Base-by-base conservation (phyloP, 2,888 invertebrate species). In the Mantis religiosa region DNA sequence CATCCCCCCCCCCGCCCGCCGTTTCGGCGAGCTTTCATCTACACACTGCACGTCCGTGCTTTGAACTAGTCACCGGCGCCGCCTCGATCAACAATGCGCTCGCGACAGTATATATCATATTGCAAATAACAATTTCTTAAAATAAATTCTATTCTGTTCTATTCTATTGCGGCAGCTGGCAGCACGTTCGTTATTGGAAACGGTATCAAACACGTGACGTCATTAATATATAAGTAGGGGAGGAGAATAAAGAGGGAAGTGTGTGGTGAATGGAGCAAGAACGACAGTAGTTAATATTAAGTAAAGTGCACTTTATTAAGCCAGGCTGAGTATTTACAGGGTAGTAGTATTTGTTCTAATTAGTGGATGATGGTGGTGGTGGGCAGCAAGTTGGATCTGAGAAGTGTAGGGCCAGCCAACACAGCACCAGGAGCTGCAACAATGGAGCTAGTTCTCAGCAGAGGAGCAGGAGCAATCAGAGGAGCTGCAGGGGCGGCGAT, bases 401-500 rank as follows among this genome's bases (percentile, higher is more conserved):
- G 91, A 91, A 81, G 92, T 88, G 28, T 93, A 91, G 27, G 93
- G 94, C 94, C 95, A 95, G 91, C 95, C 94, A 83, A 88, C 85
- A 85, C 84, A 82, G 85, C 83, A 93, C 92, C 91, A 90, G 47
- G 92, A 92, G 27, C 20, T 28, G 27, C 20, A 30, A 71, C 87
- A 3, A 94, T 94, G 71, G 87, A 87, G 30, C 25, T 25, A 81
- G 54, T 85, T 88, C 30, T 81, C 85, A 28, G 47, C 84, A n/a
- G 41, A 83, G 89, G 89, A 87, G 85, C 89, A 20, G 87, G n/a
- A 71, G 82, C 47, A 83, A 83, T 84, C 28, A 54, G 47, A 28
- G 82, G 83, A 27, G 34, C 83, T 25, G 28, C 82, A 91, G 93
- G 93, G 89, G 54, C 20, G 47, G 71, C 88, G 47, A 41, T 9